Evolutionary conservation across 2,113 vertebrate species (phyloP).

Genomic region (Penelope pileata): DNA sequence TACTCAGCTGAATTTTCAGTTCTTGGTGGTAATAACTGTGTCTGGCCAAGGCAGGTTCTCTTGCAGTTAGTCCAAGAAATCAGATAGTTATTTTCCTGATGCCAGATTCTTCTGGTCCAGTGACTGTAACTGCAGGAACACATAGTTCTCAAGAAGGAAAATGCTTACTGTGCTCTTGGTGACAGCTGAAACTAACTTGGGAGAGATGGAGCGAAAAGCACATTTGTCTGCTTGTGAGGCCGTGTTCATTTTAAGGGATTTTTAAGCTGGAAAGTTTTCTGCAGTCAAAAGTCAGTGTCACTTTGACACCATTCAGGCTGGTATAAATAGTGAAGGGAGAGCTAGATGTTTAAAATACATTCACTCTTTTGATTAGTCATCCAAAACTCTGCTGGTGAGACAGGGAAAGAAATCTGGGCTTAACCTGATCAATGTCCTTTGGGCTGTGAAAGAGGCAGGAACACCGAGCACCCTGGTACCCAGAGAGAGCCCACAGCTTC

Average conservation of each 20-base stretch:
- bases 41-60: slow-evolving; percentile 36
- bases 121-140: slow-evolving; percentile 51
- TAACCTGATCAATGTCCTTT: slow-evolving; percentile 56
- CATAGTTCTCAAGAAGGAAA: slow-evolving; percentile 57
- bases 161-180: slow-evolving; percentile 60
- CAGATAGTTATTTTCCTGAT: not conserved
- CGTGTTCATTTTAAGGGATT: slow-evolving; percentile 4
- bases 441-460: not conserved
- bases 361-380: slow-evolving; percentile 47
- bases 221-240: not conserved
- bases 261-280: slow-evolving; percentile 10
- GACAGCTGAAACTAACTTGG: slow-evolving; percentile 51
- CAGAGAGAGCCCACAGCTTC: not conserved
- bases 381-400: slow-evolving; percentile 47
- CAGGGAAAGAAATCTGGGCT: slow-evolving; percentile 37
- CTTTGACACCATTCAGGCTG: slow-evolving; percentile 53
- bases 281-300: slow-evolving; percentile 22
- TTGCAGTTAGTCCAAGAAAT: slow-evolving; percentile 47
- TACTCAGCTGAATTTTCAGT: not conserved
- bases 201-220: not conserved
- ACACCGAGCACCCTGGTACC: not conserved
- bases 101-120: slow-evolving; percentile 55
- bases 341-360: slow-evolving; percentile 36
- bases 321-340: slow-evolving; percentile 42
- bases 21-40: not conserved